Base-by-base conservation (phyloP, 2,888 invertebrate species). In the Drosophila cognata region DNA sequence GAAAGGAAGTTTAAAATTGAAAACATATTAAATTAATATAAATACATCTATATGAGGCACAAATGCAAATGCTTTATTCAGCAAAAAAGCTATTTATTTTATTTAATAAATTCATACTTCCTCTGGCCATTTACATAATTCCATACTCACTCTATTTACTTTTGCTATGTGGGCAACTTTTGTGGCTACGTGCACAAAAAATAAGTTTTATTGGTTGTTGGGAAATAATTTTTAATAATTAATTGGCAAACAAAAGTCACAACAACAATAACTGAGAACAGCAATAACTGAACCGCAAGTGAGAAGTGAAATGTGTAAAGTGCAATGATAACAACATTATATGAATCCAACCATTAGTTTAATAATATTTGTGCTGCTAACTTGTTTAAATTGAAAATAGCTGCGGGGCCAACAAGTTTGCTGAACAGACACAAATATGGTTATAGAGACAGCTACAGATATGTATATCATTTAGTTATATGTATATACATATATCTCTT, bases 291-390 rank as follows among this genome's bases (percentile, higher is more conserved):
- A 21, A 51, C 13, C 43, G 31, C 4, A 29, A 16, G 21, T 36
- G 16, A 25, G 28, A 55, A 51, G 11, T 38, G 10, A 46, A 46
- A 67, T 35, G 18, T 25, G 25, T 21, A 36, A 50, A 35, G 43
- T 43, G 41, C 43, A 52, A 52, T 33, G 13, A 18, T 13, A 41
- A 36, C 51, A 65, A 64, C 66, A 55, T 53, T 8, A 50, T 53
- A 16, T 55, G 64, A 52, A 68, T 70, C 21, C 16, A 64, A 36
- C 72, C 78, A 84, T 85, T 82, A 84, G 68, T 52, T 56, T 80
- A 87, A 87, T 84, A 85, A 84, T 82, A 84, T 89, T 89, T 82
- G 71, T 80, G 74, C 72, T 76, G 76, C 74, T 84, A 87, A 87
- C 73, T 80, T 82, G 70, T 69, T 69, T 69, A 82, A 84, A 76